These are phyloP conservation scores for Euproctis similis DNA, from an alignment of 2,888 invertebrate species.

Conservation along the genomic window DNA sequence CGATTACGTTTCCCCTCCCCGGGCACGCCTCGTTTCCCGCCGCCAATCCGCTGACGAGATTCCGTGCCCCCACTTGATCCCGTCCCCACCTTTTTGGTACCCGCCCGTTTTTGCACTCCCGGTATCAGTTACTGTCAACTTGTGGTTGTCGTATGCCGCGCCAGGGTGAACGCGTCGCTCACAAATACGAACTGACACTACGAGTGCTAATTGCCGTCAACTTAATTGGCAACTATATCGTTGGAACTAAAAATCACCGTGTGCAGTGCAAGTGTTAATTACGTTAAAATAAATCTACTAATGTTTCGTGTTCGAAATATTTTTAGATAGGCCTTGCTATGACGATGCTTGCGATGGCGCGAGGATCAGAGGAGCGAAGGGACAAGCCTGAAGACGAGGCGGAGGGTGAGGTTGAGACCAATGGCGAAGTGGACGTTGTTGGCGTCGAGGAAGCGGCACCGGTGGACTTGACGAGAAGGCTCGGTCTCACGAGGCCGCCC, in stretches of 20 bases:
- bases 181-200: conserved; percentile 28
- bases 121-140: conserved; percentile 38
- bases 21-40: conserved; percentile 65
- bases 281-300: conserved; percentile 8
- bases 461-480: conserved; percentile 64
- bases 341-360: conserved; percentile 74
- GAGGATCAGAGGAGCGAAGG: conserved; percentile 60
- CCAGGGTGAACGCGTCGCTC: conserved; percentile 33
- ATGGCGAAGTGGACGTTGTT: conserved; percentile 64
- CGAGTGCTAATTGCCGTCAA: conserved; percentile 9
- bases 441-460: conserved; percentile 69
- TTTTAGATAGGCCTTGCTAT: conserved; percentile 57
- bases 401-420: conserved; percentile 52
- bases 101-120: conserved; percentile 47
- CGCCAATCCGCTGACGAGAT: conserved; percentile 51
- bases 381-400: conserved; percentile 46
- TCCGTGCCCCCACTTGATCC: conserved; percentile 32
- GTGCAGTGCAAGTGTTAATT: conserved; percentile 37
- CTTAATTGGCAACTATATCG: conserved; percentile 1
- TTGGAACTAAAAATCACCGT: conserved; percentile 8
- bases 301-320: conserved; percentile 15
- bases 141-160: conserved; percentile 44
- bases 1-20: conserved; percentile 73
- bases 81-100: conserved; percentile 32
- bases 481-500: conserved; percentile 74